Evolutionary conservation across 2,797 vertebrate species (phyloP), one percentile per base, ranked within the genome.

Genomic region (Darevskia nairensis): DNA sequence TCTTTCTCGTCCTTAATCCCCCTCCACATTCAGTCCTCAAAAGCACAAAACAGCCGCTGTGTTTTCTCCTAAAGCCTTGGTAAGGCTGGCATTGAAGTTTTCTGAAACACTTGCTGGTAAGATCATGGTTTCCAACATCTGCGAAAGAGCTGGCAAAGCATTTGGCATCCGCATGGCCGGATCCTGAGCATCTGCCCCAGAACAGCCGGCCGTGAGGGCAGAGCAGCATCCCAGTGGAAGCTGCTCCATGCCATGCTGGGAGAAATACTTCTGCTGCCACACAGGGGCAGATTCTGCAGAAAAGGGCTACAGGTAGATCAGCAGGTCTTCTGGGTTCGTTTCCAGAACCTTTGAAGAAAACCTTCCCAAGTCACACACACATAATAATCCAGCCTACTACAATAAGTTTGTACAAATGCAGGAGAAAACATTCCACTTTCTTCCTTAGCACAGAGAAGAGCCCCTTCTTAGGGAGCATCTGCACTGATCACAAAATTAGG

Each of bases 91-190:
- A 66, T 19, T 84, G 72, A 59, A 61, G 8, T 74, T 55, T 72
- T 90, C 68, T 74, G 68, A 86, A 74, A 74, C 39, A 78, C 6
- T 19, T 27, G 7, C n/a, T 69, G 79, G 77, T 74, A 39, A 59
- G 1, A 75, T 79, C 50, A 46, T 32, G 80, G 8, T 59, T 84
- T 32, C 44, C 71, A 68, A 15, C 11, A 64, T 32, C 66, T 74
- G 8, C 25, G 19, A 80, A 50, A 80, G 3, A 44, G 32, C 19
- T 13, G 6, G 27, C 50, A 81, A 81, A 41, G 23, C 29, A 44
- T 39, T 50, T 86, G 61, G 29, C 19, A 74, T 41, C 19, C 32
- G 9, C 27, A 64, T 35, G 21, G 2, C 32, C 27, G 50, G 21
- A 69, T 69, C 11, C 7, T 35, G 39, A 55, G n/a, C n/a, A n/a